phyloP scores from a whole-genome alignment of 2,888 invertebrate species.

The Boloria euphrosyne region DNA sequence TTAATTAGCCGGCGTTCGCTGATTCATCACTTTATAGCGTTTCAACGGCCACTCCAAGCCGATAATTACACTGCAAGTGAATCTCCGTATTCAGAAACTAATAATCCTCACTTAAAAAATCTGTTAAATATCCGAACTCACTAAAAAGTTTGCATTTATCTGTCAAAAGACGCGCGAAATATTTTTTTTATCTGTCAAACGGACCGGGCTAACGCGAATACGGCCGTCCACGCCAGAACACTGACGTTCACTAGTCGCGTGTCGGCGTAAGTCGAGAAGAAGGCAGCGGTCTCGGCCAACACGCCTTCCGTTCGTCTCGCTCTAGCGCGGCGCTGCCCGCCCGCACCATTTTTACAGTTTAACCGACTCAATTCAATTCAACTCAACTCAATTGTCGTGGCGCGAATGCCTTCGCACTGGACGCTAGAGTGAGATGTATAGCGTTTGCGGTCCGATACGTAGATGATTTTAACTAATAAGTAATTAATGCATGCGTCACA shows the following conservation, averaged over 20 bases:
- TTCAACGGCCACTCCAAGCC: slow-evolving; percentile 71
- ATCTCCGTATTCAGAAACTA: slow-evolving; percentile 50
- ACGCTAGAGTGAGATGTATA: slow-evolving; percentile 79
- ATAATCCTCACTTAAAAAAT: slow-evolving; percentile 51
- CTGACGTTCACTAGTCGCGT: slow-evolving; percentile 80
- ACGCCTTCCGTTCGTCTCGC: slow-evolving; percentile 81
- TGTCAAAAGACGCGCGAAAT: slow-evolving; percentile 76
- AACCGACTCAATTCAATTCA: slow-evolving; percentile 82
- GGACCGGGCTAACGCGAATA: slow-evolving; percentile 57
- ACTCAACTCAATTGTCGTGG: slow-evolving; percentile 82
- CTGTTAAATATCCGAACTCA: slow-evolving; percentile 60
- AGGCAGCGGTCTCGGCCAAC: slow-evolving; percentile 80
- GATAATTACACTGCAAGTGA: slow-evolving; percentile 67
- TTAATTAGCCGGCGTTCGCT: slow-evolving; percentile 80
- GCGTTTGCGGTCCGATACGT: slow-evolving; percentile 57
- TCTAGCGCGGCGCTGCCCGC: slow-evolving; percentile 76
- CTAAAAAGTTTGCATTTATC: slow-evolving; percentile 66
- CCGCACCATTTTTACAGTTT: slow-evolving; percentile 80
- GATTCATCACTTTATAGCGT: slow-evolving; percentile 81
- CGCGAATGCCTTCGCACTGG: slow-evolving; percentile 78
- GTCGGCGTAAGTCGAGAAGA: slow-evolving; percentile 80
- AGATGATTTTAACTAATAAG: slow-evolving; percentile 47
- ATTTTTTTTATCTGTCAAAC: slow-evolving; percentile 73
- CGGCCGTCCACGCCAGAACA: slow-evolving; percentile 76
- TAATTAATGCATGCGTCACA: slow-evolving; percentile 20